Conservation (phyloP, 1,140 invertebrate genomes). For the Euglossa dilemma region DNA sequence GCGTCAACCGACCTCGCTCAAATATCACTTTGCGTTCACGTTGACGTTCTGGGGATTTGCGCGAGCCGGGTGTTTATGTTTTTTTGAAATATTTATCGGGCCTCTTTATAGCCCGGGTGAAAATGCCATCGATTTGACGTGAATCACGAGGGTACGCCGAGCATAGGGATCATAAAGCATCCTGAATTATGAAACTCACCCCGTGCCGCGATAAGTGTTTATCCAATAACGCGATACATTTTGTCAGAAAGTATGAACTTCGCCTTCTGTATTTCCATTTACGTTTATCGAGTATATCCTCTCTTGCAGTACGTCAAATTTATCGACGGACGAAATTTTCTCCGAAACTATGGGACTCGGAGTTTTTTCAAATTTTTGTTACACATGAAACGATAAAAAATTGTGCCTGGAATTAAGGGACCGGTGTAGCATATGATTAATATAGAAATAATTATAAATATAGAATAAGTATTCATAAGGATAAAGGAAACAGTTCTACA, state of each 20-base stretch:
- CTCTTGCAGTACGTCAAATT: too few species aligned
- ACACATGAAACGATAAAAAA: too few species aligned
- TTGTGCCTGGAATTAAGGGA: too few species aligned
- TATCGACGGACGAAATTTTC: too few species aligned
- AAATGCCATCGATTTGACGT: slow-evolving; percentile 28
- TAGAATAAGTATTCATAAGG: too few species aligned
- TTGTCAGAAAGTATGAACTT: not conserved
- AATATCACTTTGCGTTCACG: slow-evolving; percentile 59
- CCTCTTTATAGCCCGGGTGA: slow-evolving; percentile 12
- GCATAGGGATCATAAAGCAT: not conserved
- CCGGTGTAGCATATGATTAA: too few species aligned
- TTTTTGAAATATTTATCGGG: slow-evolving; percentile 63
- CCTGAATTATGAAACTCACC: slow-evolving; percentile 8
- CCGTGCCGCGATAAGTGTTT: not conserved
- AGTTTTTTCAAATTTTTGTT: too few species aligned
- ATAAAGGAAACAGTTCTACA: too few species aligned
- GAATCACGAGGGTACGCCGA: slow-evolving; percentile 26
- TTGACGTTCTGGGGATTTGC: slow-evolving; percentile 48
- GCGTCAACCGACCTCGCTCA: slow-evolving; percentile 54
- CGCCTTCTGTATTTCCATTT: not conserved
- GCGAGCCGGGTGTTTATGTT: slow-evolving; percentile 54
- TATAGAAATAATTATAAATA: too few species aligned
- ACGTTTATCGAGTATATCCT: too few species aligned
- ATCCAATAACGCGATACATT: not conserved
- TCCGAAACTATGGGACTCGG: too few species aligned